A percentile compares a stretch with the other conserved stretches of the same genome.
These are phyloP conservation scores for Shargacucullia verbasci DNA, from an alignment of 2,888 invertebrate genomes.

Conservation along the genomic window DNA sequence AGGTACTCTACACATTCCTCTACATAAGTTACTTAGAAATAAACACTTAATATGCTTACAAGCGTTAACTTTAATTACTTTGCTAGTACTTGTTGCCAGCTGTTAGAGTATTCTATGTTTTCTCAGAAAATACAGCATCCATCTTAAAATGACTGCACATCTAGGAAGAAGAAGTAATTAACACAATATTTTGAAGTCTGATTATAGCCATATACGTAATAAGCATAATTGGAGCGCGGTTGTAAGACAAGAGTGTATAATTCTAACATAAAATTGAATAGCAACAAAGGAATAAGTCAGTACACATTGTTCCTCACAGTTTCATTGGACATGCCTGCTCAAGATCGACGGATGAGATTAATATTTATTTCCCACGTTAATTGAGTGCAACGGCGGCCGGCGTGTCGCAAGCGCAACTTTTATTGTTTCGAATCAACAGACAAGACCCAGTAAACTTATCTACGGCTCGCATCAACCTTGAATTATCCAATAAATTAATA, in stretches of 20 bases:
- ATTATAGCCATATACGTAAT: conserved; percentile 40
- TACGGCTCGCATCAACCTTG: conserved; percentile 47
- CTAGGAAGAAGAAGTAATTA: conserved; percentile 29
- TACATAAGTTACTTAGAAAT: conserved; percentile 13
- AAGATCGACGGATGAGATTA: conserved; percentile 63
- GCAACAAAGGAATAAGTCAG: conserved; percentile 65
- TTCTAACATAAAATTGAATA: conserved; percentile 62
- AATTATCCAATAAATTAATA: conserved; percentile 42
- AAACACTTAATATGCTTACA: not conserved
- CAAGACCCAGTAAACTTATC: conserved; percentile 50
- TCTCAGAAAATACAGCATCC: conserved; percentile 16
- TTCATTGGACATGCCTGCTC: conserved; percentile 61
- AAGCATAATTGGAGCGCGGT: conserved; percentile 47
- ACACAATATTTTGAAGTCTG: conserved; percentile 23
- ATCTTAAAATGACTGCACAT: not conserved
- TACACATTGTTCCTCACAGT: conserved; percentile 61
- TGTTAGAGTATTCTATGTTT: conserved; percentile 12
- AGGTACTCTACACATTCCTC: conserved; percentile 6
- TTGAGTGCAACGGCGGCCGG: conserved; percentile 60
- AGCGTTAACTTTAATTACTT: not conserved
- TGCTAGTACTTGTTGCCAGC: not conserved
- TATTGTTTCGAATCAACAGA: conserved; percentile 62
- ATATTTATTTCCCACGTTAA: conserved; percentile 73
- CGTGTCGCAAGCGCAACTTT: conserved; percentile 64
- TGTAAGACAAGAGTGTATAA: conserved; percentile 46